Conservation (phyloP, 2,797 vertebrate genomes). For the Microchirus variegatus region DNA sequence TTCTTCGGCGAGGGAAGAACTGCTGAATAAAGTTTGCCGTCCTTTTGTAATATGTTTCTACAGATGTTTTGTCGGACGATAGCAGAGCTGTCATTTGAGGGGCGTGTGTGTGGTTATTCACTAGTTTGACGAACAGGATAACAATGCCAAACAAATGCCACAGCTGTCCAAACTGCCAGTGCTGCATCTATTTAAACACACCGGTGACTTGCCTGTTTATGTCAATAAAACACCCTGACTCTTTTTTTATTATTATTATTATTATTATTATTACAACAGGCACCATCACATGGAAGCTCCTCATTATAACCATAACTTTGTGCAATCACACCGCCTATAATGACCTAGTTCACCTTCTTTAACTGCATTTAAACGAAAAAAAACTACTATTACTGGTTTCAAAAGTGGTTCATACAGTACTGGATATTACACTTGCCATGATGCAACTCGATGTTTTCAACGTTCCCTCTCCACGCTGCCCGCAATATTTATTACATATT, state of each 20-base stretch:
- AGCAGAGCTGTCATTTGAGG: constrained; percentile 42
- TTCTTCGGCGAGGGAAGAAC: constrained; percentile 3
- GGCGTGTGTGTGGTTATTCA: constrained; percentile 39
- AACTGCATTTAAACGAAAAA: too few relatives aligned
- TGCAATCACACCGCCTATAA: too few relatives aligned
- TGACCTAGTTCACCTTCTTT: too few relatives aligned
- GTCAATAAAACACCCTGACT: constrained; percentile 11
- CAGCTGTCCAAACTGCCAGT: constrained; percentile 63
- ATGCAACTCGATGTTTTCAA: not conserved
- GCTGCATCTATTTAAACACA: constrained; percentile 36
- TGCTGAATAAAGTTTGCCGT: constrained; percentile 33
- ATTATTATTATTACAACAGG: constrained; percentile 12
- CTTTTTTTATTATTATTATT: constrained; percentile 10
- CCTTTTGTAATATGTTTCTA: constrained; percentile 38
- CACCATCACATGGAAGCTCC: constrained; percentile 21
- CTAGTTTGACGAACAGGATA: constrained; percentile 58
- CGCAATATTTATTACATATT: too few relatives aligned
- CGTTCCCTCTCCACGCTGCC: too few relatives aligned
- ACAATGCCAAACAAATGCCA: constrained; percentile 62
- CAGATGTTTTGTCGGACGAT: constrained; percentile 25
- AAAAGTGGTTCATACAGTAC: not conserved
- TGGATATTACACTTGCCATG: not conserved
- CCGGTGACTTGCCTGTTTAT: constrained; percentile 35
- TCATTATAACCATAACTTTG: constrained; percentile 28
- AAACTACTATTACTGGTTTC: too few relatives aligned